Percentiles rank a stretch among this genome's conserved stretches.
These are phyloP conservation scores for Anoplophora glabripennis DNA, from an alignment of 1,140 invertebrate species.

Conservation along the genomic window DNA sequence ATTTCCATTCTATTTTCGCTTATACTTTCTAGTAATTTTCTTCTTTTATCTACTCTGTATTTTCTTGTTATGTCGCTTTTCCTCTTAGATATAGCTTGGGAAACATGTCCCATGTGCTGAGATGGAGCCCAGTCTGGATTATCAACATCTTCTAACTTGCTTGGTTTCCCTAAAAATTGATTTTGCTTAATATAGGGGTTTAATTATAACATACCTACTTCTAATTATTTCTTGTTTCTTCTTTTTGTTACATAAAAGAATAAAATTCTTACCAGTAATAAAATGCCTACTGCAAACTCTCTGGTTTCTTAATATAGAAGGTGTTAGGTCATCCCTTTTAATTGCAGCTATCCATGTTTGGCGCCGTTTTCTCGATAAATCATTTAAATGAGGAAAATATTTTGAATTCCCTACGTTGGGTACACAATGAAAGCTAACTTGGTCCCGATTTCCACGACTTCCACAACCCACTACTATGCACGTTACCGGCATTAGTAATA, in stretches of 20 bases:
- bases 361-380: constrained; percentile 10
- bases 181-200: neutral
- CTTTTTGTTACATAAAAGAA: neutral
- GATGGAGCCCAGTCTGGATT: constrained; percentile 8
- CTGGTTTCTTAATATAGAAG: neutral
- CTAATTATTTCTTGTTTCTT: neutral
- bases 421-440: neutral
- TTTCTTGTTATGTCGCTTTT: neutral
- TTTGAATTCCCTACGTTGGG: neutral
- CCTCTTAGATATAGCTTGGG: neutral
- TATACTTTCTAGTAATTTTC: no score
- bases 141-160: neutral
- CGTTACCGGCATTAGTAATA: neutral
- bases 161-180: constrained; percentile 2
- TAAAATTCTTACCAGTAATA: constrained; percentile 2
- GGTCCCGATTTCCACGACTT: constrained; percentile 4
- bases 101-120: neutral
- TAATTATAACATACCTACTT: neutral
- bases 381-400: constrained; percentile 7
- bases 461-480: constrained; percentile 6
- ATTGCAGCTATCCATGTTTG: constrained; percentile 6
- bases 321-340: constrained; percentile 9
- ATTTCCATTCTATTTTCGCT: no score
- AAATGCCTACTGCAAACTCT: constrained; percentile 11
- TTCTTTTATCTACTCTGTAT: no score